Conservation (phyloP, 2,797 vertebrate species). For the Pteropus rufus region DNA sequence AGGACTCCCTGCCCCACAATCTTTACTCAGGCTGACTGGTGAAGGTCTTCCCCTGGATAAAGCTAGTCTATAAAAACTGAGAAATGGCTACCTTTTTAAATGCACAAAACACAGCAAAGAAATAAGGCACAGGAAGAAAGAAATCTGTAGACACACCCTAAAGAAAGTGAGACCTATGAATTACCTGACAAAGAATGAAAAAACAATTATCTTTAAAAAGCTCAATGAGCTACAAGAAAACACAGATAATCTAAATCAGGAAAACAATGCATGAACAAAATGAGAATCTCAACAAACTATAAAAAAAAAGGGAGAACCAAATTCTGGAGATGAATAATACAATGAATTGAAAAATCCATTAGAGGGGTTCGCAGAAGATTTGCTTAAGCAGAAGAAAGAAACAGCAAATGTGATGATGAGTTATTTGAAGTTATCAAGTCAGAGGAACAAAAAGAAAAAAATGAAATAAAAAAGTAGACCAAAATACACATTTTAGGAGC, state of each 20-base stretch:
- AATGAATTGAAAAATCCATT: neutral
- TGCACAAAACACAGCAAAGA: neutral
- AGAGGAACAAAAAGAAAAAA: neutral
- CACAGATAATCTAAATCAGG: neutral
- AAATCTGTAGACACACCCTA: neutral
- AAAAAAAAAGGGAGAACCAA: neutral
- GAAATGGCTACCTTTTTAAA: neutral
- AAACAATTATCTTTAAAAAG: neutral
- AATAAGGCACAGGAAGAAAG: neutral
- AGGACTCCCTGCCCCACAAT: neutral
- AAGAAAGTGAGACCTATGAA: neutral
- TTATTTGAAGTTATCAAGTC: neutral
- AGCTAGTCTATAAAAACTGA: neutral
- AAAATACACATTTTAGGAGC: too few species aligned
- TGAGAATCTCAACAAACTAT: neutral
- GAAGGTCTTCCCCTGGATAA: too few species aligned
- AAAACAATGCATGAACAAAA: neutral
- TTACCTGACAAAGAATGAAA: neutral
- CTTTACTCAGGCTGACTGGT: neutral
- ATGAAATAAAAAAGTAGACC: neutral
- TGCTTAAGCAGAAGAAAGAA: neutral
- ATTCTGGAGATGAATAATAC: neutral
- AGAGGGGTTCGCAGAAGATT: neutral
- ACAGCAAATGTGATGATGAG: neutral
- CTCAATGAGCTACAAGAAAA: neutral